Conservation (phyloP, 2,797 vertebrate genomes). For the Coilia nasus region DNA sequence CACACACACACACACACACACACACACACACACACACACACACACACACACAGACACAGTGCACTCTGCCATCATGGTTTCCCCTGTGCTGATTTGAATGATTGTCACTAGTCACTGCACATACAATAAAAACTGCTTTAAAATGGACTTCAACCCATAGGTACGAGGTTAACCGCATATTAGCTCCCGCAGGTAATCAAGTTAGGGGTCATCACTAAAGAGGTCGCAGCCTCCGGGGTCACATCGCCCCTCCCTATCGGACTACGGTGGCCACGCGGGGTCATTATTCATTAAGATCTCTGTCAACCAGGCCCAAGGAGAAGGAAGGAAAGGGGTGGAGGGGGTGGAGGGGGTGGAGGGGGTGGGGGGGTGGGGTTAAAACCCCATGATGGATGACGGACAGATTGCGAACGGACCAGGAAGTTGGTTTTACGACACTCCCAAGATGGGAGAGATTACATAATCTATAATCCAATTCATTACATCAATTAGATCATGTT, state of each 20-base stretch:
- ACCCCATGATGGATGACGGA: constrained; percentile 64
- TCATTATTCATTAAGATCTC: constrained; percentile 41
- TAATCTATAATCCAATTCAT: constrained; percentile 83
- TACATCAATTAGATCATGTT: constrained; percentile 75
- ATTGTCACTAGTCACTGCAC: background rate
- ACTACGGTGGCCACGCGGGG: constrained; percentile 13
- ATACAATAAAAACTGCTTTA: constrained; percentile 26
- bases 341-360: background rate
- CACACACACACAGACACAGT: too few species aligned
- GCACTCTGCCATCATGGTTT: background rate
- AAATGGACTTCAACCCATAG: constrained; percentile 26
- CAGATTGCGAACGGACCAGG: constrained; percentile 65
- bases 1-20: too few species aligned
- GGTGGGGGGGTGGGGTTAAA: constrained; percentile 6
- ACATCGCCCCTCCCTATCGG: constrained; percentile 33
- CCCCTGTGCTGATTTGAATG: background rate
- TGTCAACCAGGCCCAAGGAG: constrained; percentile 18
- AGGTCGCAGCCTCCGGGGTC: background rate
- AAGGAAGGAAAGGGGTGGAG: background rate
- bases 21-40: too few species aligned
- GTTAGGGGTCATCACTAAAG: constrained; percentile 14
- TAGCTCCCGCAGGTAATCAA: background rate
- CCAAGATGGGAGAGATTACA: constrained; percentile 73
- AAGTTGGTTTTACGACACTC: constrained; percentile 65
- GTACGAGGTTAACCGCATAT: constrained; percentile 2